Evolutionary conservation across 2,113 vertebrate genomes (phyloP), one percentile per base, ranked within the genome.

Genomic region (Triplophysa tibetana): DNA sequence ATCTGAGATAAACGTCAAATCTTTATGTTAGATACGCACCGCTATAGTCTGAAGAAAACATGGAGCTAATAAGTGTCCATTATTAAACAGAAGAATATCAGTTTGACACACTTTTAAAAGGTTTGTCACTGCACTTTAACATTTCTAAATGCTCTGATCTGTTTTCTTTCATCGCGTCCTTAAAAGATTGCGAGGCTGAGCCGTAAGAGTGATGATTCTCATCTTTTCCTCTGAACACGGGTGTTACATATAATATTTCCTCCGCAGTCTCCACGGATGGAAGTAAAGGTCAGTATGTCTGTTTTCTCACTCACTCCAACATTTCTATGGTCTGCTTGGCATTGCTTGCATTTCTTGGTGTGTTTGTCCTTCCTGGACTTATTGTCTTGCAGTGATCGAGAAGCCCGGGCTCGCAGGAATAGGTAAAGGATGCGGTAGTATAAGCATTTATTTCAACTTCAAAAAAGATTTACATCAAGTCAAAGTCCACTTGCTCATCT

Each of bases 201-300:
- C 48, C 4, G 16, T 12, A 21, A 13, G 1, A 7, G 2, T 8
- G 11, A 21, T 29, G 67, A 23, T 52, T 45, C 13, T 70, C 67
- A 70, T 70, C 17, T 58, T 21, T n/a, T 9, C 19, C 1, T 58
- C 19, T 8, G 19, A 58, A 58, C n/a, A 58, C 1, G n/a, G 19
- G 19, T 10, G 9, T 58, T 21, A n/a, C 48, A 7, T 56, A 24
- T 33, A 6, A 70, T 33, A 33, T 52, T 70, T 58, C 29, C 68
- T 69, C 14, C 45, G 11, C 23, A 1, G 45, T 11, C 21, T 50
- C 43, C 58, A 67, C 29, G 9, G 69, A 75, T 45, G 12, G 68
- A 56, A 62, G 29, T 56, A 80, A 82, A 82, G 76, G 81, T 82
- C 72, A 75, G 62, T 8, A 69, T 21, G 54, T 58, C n/a, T 67